phyloP scores from a whole-genome alignment of 2,797 vertebrate species.

The Molossus molossus region DNA sequence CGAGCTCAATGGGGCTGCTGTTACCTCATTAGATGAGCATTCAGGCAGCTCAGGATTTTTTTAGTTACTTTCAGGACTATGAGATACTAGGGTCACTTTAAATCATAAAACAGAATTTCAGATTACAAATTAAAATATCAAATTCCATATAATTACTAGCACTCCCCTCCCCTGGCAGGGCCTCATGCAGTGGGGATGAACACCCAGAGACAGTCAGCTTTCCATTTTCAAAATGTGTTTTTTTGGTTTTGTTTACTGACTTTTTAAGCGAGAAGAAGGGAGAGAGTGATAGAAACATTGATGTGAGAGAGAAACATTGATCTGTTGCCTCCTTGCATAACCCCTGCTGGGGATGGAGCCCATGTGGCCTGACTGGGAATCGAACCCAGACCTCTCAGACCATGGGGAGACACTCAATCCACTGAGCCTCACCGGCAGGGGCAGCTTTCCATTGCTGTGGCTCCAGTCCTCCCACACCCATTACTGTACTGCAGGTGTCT shows the following conservation, averaged over 20 bases:
- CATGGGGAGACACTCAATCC: too few species aligned
- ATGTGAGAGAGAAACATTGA: too few species aligned
- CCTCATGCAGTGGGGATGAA: not conserved
- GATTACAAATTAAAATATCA: not conserved
- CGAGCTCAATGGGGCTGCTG: not conserved
- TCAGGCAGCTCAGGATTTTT: not conserved
- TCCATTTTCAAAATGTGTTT: not conserved
- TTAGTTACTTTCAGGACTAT: not conserved
- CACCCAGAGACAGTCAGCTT: not conserved
- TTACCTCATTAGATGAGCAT: not conserved
- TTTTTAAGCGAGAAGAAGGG: too few species aligned
- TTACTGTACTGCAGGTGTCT: not conserved
- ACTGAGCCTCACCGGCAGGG: too few species aligned
- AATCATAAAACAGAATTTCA: not conserved
- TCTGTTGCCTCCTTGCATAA: too few species aligned
- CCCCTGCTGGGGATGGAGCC: too few species aligned
- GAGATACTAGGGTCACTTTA: constrained; percentile 18
- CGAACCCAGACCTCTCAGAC: too few species aligned
- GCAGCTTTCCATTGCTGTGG: not conserved
- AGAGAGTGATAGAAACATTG: too few species aligned
- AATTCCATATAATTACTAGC: not conserved
- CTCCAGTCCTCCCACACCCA: not conserved
- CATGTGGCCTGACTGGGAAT: too few species aligned
- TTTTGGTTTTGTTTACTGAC: too few species aligned
- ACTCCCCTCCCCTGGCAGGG: too few species aligned